These are phyloP conservation scores for Apteryx owenii DNA, from an alignment of 2,113 vertebrate species.

Conservation along the genomic window DNA sequence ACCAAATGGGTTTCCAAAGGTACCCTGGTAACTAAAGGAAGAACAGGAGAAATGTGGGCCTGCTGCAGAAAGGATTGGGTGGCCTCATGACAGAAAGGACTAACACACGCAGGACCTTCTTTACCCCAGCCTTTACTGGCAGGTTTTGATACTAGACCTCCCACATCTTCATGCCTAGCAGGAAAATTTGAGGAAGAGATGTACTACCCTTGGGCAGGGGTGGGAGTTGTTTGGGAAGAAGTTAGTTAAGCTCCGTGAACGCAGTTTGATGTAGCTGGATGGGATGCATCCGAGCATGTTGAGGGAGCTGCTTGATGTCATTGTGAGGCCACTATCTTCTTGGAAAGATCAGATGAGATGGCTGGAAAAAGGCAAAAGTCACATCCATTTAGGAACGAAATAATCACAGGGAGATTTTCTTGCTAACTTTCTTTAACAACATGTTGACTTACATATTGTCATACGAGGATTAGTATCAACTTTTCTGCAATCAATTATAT, in stretches of 20 bases:
- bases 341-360: background rate
- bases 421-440: background rate
- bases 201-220: too few relatives aligned
- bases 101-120: background rate
- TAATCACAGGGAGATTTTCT: background rate
- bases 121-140: background rate
- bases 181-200: background rate
- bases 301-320: background rate
- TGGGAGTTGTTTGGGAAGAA: background rate
- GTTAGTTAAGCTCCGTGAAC: background rate
- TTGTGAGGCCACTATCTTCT: too few relatives aligned
- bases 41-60: fast-evolving
- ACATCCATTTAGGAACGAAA: background rate
- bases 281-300: fast-evolving
- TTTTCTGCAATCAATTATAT: background rate
- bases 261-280: background rate
- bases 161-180: background rate
- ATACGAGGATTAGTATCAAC: background rate
- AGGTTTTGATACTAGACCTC: background rate
- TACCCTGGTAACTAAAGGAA: fast-evolving
- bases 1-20: background rate
- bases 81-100: fast-evolving
- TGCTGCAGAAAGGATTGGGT: background rate
- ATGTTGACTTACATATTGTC: background rate
- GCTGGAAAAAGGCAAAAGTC: background rate